Evolutionary conservation across 2,888 invertebrate genomes (phyloP).

Genomic region (Drosophila peninsularis): DNA sequence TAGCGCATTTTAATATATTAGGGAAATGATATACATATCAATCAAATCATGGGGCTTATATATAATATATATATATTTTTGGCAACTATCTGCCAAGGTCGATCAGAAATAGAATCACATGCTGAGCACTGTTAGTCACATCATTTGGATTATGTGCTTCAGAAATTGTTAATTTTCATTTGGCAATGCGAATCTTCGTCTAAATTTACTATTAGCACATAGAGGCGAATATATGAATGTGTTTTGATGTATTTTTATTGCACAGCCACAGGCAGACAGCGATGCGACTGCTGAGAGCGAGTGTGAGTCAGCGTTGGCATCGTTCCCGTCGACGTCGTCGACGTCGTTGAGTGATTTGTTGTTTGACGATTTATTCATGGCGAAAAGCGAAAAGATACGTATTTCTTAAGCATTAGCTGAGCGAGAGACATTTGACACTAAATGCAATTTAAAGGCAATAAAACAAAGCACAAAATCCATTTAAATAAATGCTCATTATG

Average conservation of each 20-base stretch:
- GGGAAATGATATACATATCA: neutral
- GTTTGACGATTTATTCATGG: conserved; percentile 65
- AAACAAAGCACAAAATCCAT: conserved; percentile 70
- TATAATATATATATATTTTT: conserved; percentile 9
- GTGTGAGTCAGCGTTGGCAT: conserved; percentile 66
- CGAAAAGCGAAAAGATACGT: conserved; percentile 29
- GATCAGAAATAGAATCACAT: conserved; percentile 43
- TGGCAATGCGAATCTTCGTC: conserved; percentile 34
- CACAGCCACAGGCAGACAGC: conserved; percentile 27
- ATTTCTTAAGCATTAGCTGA: conserved; percentile 51
- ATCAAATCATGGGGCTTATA: neutral
- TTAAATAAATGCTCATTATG: conserved; percentile 77
- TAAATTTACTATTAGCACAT: conserved; percentile 44
- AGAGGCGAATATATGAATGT: conserved; percentile 36
- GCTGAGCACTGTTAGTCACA: conserved; percentile 15
- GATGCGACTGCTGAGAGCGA: conserved; percentile 25
- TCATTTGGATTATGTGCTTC: conserved; percentile 29
- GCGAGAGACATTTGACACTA: conserved; percentile 76
- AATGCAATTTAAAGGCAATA: conserved; percentile 78
- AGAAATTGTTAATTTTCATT: conserved; percentile 47
- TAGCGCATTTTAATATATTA: no score
- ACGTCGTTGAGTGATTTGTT: conserved; percentile 66
- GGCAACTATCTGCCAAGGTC: conserved; percentile 53
- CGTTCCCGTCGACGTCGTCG: conserved; percentile 37
- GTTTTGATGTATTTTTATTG: conserved; percentile 43